Base-by-base conservation (phyloP, 35 echinoderm and acorn worm species). In the Apostichopus parvimensis region DNA sequence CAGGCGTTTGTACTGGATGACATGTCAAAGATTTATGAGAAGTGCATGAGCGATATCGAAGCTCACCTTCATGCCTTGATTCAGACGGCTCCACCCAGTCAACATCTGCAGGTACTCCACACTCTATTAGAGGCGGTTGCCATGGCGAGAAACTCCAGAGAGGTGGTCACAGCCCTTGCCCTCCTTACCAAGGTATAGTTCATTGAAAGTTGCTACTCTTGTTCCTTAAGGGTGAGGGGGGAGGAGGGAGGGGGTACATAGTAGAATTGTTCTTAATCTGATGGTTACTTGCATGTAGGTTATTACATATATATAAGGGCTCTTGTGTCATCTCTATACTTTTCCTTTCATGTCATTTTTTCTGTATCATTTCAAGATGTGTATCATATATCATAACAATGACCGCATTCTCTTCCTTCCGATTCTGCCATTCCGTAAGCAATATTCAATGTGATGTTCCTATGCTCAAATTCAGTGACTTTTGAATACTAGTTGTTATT, bases 11-110 rank as follows among this genome's bases (percentile, higher is more conserved):
- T 95, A 80, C 87, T 93, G 1, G 97, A 99, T 85, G 97, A 99
- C 80, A 99, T 99, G 89, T 94, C 97, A 62, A 95, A 99, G 92
- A 99, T 99, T 66, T 99, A 99, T 62, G 97, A 99, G 77, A 99
- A 99, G 76, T 99, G 97, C 66, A 93, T 95, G 5, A 79, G 78
- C 6, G 97, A 99, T 56, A 96, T 99, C 5, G 97, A 99, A 12
- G 93, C 96, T 54, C 95, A 99, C 92, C 59, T 99, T 9, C 97
- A 99, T 71, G 89, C 91, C 52, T 65, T 94, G 88, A 94, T 83
- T 56, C 91, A 96, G 85, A 90, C 93, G 1, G 76, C 93, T 22
- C 90, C 97, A 5, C 93, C 94, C 65, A 94, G 77, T 68, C 97
- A 95, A 54, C 97, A 99, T 56, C 5, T 96, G 66, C 97, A 99